Base-by-base conservation (phyloP, 1,140 invertebrate genomes). In the Orchesella cincta region DNA sequence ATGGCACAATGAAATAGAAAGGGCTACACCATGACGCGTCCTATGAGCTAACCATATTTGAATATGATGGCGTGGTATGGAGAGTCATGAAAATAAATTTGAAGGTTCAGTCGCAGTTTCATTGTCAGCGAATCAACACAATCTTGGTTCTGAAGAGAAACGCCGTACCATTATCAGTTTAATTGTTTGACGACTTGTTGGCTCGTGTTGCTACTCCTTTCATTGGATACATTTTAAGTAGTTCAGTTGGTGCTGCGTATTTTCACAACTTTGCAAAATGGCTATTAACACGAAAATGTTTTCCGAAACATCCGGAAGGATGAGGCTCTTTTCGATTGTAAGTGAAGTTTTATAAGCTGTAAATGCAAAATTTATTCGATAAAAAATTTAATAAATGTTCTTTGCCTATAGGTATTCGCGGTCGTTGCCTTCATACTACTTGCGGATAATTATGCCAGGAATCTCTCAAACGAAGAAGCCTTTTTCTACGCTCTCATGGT, bases 201-300 rank as follows among this genome's bases (percentile, higher is more conserved):
- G n/a, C n/a, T n/a, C n/a, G n/a, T 5, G 31, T 26, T 71, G 12
- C 67, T 18, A 34, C 34, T 20, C 26, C 26, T 31, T 71, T 16
- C 8, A 34, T 71, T 71, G 67, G 39, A 12, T 26, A 57, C 8
- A 57, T 14, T 14, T 8, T 57, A 12, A 57, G 54, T 71, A 71
- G 31, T 64, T 64, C 5, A 12, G 28, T 64, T 64, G n/a, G 67
- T 71, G 36, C 20, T 64, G 57, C 5, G 29, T n/a, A 39, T 20
- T 73, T 26, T 12, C 71, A 5, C 14, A 36, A 35, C 26, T 73
- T 39, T 73, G 12, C 34, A 73, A n/a, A 73, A 73, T 73, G 71
- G 71, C 71, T 73, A 18, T 73, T 73, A 73, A 73, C 46, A 73
- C 71, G 1, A 73, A 73, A 73, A 36, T 73, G 71, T 73, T 73